These are phyloP conservation scores for Lagothrix lagotricha DNA, from an alignment of 2,797 vertebrate genomes.

Conservation along the genomic window DNA sequence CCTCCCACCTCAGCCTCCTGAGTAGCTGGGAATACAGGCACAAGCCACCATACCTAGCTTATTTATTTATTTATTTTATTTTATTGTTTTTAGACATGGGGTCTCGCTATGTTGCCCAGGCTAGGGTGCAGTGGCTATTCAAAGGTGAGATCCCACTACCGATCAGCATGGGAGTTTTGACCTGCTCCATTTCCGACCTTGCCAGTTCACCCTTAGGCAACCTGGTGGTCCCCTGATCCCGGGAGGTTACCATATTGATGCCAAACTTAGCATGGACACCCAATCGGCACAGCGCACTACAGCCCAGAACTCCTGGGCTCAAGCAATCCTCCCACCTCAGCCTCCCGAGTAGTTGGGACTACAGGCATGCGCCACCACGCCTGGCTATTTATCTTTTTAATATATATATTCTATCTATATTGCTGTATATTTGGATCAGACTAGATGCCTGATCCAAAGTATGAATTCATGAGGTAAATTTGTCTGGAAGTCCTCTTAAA, in stretches of 20 bases:
- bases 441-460: neutral
- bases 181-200: too few relatives aligned
- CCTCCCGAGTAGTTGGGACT: neutral
- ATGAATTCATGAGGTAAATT: neutral
- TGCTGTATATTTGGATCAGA: slow-evolving; percentile 14
- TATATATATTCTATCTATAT: neutral
- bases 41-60: neutral
- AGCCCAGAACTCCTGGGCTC: neutral
- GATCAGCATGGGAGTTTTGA: too few relatives aligned
- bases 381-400: neutral
- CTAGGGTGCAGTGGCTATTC: too few relatives aligned
- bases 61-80: neutral
- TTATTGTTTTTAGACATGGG: too few relatives aligned
- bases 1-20: neutral
- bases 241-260: too few relatives aligned
- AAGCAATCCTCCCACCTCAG: neutral
- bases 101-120: too few relatives aligned
- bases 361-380: neutral
- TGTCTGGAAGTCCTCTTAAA: slow-evolving; percentile 5
- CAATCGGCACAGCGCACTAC: too few relatives aligned
- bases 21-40: neutral
- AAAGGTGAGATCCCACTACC: too few relatives aligned
- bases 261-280: too few relatives aligned
- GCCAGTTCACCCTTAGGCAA: too few relatives aligned
- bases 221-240: too few relatives aligned